These are phyloP conservation scores for Cerastis rubricosa DNA, from an alignment of 2,888 invertebrate genomes.

Conservation along the genomic window DNA sequence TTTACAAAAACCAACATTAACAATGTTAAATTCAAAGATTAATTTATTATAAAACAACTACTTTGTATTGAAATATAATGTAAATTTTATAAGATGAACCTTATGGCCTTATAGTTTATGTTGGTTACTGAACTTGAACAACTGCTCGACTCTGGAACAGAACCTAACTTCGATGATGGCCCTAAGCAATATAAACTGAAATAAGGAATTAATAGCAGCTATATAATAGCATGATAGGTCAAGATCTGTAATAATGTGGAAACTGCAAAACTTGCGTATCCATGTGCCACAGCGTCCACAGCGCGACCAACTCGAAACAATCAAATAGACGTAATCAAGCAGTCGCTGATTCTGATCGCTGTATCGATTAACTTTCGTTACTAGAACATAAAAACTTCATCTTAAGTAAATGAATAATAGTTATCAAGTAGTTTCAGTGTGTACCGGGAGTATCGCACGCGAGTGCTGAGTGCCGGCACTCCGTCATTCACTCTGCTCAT, in stretches of 20 bases:
- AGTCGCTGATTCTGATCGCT: constrained; percentile 1
- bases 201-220: background rate
- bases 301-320: constrained; percentile 11
- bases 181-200: background rate
- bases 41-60: background rate
- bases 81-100: background rate
- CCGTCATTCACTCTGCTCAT: constrained; percentile 1
- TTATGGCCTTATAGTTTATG: background rate
- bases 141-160: background rate
- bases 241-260: background rate
- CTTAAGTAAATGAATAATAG: constrained; percentile 6
- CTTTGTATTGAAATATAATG: background rate
- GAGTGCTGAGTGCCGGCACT: constrained; percentile 8
- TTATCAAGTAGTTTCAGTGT: background rate
- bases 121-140: background rate
- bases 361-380: background rate
- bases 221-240: background rate
- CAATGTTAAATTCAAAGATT: background rate
- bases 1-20: background rate
- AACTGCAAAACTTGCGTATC: background rate
- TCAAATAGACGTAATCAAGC: constrained; percentile 13
- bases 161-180: background rate
- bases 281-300: background rate
- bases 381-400: constrained; percentile 5
- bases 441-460: constrained; percentile 20